These are phyloP conservation scores for Panzeria rudis DNA, from an alignment of 2,888 invertebrate species.

Conservation along the genomic window DNA sequence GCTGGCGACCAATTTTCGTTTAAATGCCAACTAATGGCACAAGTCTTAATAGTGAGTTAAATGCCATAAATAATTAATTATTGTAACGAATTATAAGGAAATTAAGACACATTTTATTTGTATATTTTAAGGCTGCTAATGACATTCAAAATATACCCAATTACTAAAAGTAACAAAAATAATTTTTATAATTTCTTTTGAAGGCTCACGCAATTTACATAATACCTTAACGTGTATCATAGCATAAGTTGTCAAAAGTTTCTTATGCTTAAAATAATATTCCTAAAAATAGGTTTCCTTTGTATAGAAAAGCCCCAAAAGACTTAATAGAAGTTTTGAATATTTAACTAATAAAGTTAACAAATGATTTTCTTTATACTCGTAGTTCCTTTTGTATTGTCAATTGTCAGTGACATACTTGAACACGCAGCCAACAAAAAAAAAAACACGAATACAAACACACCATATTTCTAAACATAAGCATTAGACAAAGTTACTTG, in stretches of 20 bases:
- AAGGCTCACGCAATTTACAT: conserved; percentile 3
- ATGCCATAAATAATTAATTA: conserved; percentile 8
- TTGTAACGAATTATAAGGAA: conserved; percentile 3
- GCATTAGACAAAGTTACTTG: conserved; percentile 27
- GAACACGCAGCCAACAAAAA: conserved; percentile 23
- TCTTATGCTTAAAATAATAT: background rate
- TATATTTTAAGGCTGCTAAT: conserved; percentile 7
- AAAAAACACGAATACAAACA: background rate
- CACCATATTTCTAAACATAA: conserved; percentile 14
- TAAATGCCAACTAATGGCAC: background rate
- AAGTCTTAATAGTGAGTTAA: background rate
- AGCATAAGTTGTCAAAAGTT: conserved; percentile 9
- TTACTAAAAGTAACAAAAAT: background rate
- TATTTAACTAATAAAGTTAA: conserved; percentile 49
- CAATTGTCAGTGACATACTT: conserved; percentile 43
- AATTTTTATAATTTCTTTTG: background rate
- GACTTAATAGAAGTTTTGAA: conserved; percentile 15
- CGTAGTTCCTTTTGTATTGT: conserved; percentile 26
- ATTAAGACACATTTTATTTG: conserved; percentile 1
- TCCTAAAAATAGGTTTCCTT: conserved; percentile 14
- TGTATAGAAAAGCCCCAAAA: background rate
- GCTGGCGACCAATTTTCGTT: background rate
- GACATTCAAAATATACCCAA: background rate
- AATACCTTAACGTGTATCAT: background rate
- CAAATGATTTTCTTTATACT: conserved; percentile 35